phyloP scores from a whole-genome alignment of 2,113 vertebrate species.

The Felis catus region DNA sequence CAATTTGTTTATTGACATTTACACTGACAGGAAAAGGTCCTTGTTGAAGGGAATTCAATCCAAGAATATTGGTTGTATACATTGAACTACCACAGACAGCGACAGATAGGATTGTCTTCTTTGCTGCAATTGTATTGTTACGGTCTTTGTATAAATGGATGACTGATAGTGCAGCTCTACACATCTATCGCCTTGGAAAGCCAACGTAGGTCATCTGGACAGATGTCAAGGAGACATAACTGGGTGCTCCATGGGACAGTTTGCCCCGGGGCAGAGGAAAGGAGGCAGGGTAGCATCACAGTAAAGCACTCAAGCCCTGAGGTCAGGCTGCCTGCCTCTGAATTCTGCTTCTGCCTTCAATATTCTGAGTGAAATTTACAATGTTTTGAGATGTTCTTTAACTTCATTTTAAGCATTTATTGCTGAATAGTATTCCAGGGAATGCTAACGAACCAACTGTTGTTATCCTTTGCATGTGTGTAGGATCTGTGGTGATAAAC shows the following conservation, averaged over 20 bases:
- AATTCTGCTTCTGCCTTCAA: not conserved
- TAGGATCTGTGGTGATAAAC: not conserved
- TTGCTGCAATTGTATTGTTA: not conserved
- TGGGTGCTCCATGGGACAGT: not conserved
- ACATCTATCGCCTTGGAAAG: not conserved
- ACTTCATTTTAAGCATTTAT: not conserved
- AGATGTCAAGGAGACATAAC: not conserved
- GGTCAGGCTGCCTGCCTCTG: not conserved
- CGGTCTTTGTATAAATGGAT: not conserved
- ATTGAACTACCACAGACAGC: not conserved
- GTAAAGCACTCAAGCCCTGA: not conserved
- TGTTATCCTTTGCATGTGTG: not conserved
- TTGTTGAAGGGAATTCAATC: not conserved
- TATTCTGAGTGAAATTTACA: not conserved
- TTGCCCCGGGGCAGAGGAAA: not conserved
- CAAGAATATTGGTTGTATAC: not conserved
- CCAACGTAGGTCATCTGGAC: not conserved
- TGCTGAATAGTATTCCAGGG: conserved; percentile 17
- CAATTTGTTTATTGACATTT: not conserved
- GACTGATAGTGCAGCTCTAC: not conserved
- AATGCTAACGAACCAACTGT: not conserved
- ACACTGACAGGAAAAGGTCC: not conserved
- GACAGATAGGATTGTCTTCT: not conserved
- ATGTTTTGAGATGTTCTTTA: not conserved
- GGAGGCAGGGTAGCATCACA: not conserved